Base-by-base conservation (phyloP, 1,140 invertebrate species). In the Drosophila parabipectinata region DNA sequence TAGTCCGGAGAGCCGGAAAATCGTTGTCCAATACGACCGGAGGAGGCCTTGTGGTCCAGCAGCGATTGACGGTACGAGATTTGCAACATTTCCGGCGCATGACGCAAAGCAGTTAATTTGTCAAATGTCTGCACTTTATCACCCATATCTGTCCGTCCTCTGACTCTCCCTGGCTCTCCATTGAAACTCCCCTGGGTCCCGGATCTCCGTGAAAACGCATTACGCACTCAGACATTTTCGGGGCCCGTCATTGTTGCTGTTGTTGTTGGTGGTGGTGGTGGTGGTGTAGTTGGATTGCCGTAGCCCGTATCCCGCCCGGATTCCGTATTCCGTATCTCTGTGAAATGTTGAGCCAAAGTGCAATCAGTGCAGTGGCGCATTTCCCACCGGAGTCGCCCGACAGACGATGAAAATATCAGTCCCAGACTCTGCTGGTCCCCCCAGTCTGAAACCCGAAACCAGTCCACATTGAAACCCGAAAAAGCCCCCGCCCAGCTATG, bases 111-210 rank as follows among this genome's bases (percentile, higher is more conserved):
- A 89, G 80, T 89, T 90, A 89, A 89, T 89, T 89, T 89, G 85
- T 89, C 84, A 89, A 89, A 89, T 89, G 84, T 89, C 85, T 84
- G 79, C 84, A 89, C 84, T 89, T 89, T 89, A 89, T 90, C 84
- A 89, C 85, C 67, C 79, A 88, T 88, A 88, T 88, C 83, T 76
- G 78, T 78, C 60, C 76, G 56, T 7, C 50, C 34, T 48, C 34
- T 34, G 51, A 5, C 28, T 7, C 61, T 28, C 32, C 37, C 34
- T 34, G 51, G 4, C 28, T 7, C 61, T 28, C 32, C 37, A 28
- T 51, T 34, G 34, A 14, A 28, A 26, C 58, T 47, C 48, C 9
- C 26, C 37, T 48, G 50, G 37, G 39, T 51, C 47, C 32, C 8
- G 53, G 32, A 26, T 52, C 53, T 53, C 77, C 72, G 67, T 80